A percentile compares a stretch with the other conserved stretches of the same genome.
Conservation (phyloP, 2,113 vertebrate species). For the Myrmecobius fasciatus region DNA sequence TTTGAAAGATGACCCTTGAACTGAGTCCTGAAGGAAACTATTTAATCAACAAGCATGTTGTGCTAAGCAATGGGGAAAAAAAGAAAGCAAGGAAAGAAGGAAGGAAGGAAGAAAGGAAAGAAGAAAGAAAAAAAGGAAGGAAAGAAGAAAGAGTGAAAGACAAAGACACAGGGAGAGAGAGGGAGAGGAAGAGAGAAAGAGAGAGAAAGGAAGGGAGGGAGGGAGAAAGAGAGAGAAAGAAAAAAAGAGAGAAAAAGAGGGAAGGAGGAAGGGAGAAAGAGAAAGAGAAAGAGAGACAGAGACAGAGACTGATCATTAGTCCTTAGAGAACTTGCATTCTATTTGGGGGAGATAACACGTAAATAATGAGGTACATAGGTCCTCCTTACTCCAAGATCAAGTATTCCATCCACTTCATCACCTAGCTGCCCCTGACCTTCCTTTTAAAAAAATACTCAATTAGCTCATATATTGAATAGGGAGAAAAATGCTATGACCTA, state of each 20-base stretch:
- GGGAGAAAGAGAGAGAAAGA: too few species aligned
- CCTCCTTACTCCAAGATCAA: too few species aligned
- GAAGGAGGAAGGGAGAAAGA: too few species aligned
- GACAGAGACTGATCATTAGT: too few species aligned
- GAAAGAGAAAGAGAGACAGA: too few species aligned
- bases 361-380: background rate
- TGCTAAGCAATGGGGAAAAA: background rate
- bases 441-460: background rate
- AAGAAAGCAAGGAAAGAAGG: background rate
- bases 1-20: background rate
- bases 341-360: background rate
- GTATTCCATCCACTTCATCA: background rate
- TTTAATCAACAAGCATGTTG: background rate
- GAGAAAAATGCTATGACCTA: background rate
- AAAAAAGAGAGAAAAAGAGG: too few species aligned
- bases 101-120: too few species aligned
- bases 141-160: too few species aligned
- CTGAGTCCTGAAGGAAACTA: background rate
- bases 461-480: constrained; percentile 15
- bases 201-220: too few species aligned
- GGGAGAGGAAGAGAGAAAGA: too few species aligned
- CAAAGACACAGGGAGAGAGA: too few species aligned
- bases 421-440: background rate
- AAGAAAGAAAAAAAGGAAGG: too few species aligned
- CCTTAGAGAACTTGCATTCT: background rate